Conservation (phyloP, 2,888 invertebrate species). For the Stenodera caucasica region DNA sequence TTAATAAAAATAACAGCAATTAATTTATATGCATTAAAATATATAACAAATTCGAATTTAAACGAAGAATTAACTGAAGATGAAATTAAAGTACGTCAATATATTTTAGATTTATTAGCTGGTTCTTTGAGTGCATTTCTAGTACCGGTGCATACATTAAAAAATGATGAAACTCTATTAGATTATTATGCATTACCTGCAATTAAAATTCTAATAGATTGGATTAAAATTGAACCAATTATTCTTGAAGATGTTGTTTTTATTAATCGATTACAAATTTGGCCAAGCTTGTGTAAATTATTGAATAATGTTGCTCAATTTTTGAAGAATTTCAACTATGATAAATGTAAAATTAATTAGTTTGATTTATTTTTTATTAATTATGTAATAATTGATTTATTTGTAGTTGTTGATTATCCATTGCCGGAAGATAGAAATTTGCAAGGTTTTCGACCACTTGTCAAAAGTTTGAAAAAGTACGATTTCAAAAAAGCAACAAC, state of each 20-base stretch:
- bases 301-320: conserved; percentile 66
- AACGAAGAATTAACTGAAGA: conserved; percentile 59
- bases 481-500: conserved; percentile 58
- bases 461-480: conserved; percentile 61
- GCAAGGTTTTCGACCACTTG: conserved; percentile 76
- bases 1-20: conserved; percentile 77
- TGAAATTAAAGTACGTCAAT: conserved; percentile 62
- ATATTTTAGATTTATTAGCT: conserved; percentile 66
- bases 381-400: conserved; percentile 18
- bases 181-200: conserved; percentile 70
- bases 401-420: conserved; percentile 65
- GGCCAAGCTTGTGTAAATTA: conserved; percentile 78
- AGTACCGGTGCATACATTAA: conserved; percentile 71
- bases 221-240: conserved; percentile 64
- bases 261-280: conserved; percentile 67
- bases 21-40: conserved; percentile 71
- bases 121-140: conserved; percentile 69
- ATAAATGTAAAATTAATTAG: conserved; percentile 58
- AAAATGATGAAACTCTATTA: conserved; percentile 62
- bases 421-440: conserved; percentile 79
- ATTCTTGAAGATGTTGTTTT: conserved; percentile 61
- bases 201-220: conserved; percentile 78
- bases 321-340: conserved; percentile 57
- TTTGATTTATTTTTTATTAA: conserved; percentile 13
- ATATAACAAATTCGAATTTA: conserved; percentile 59